A percentile compares a stretch with the other conserved stretches of the same genome.
Conservation (phyloP, 2,888 invertebrate species). For the Phorcus lineatus region DNA sequence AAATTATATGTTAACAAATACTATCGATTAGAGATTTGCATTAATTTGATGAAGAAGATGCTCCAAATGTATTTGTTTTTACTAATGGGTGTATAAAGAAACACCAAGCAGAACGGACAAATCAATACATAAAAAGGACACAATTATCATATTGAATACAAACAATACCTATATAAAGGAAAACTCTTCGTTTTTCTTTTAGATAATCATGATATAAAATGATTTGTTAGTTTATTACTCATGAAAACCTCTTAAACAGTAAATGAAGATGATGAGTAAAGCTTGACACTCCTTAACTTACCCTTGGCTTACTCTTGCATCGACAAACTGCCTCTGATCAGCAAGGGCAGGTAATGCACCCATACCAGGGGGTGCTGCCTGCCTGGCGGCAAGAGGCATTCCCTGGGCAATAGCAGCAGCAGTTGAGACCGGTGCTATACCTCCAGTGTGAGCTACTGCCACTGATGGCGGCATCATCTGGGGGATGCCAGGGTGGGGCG, state of each 20-base stretch:
- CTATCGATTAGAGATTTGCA: no score
- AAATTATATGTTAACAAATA: no score
- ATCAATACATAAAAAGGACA: no score
- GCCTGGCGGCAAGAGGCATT: slow-evolving; percentile 3
- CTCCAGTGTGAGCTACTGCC: slow-evolving; percentile 29
- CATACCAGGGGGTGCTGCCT: slow-evolving; percentile 38
- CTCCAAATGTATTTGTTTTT: no score
- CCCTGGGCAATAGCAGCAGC: slow-evolving; percentile 11
- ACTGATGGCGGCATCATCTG: slow-evolving; percentile 27
- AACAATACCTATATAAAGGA: no score
- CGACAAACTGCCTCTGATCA: neutral
- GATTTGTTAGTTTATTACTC: neutral
- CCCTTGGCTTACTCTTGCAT: neutral
- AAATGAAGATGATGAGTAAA: neutral
- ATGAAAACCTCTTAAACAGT: no score
- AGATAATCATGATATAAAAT: no score
- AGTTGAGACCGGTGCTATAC: neutral
- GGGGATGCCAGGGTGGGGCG: slow-evolving; percentile 31
- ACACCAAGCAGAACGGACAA: no score
- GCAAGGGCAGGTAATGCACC: slow-evolving; percentile 19
- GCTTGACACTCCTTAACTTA: neutral
- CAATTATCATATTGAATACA: no score
- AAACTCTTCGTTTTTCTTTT: no score
- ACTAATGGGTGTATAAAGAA: no score
- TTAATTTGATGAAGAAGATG: no score